Percentiles rank a stretch among this genome's conserved stretches.
These are phyloP conservation scores for Toxonevra muliebris DNA, from an alignment of 2,888 invertebrate species.

Conservation along the genomic window DNA sequence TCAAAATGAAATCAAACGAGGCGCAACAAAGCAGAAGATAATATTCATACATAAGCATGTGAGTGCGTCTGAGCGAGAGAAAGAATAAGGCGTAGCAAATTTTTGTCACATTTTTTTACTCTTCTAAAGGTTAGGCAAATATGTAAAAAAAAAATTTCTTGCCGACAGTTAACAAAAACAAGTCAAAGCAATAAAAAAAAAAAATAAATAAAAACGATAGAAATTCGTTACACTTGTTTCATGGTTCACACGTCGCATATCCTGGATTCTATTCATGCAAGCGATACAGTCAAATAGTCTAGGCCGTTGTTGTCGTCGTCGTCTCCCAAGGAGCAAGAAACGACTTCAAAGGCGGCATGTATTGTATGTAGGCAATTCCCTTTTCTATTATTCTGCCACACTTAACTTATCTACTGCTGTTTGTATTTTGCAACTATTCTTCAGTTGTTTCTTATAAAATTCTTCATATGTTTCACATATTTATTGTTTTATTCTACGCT, in stretches of 20 bases:
- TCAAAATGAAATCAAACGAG: conserved; percentile 1
- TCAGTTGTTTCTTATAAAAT: not conserved
- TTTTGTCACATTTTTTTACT: conserved; percentile 55
- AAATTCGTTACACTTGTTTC: conserved; percentile 39
- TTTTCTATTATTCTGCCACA: conserved; percentile 2
- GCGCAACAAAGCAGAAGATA: not conserved
- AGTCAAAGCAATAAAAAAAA: not conserved
- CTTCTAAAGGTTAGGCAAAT: conserved; percentile 21
- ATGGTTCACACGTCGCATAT: conserved; percentile 35
- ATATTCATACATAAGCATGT: no score
- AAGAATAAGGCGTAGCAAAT: conserved; percentile 55
- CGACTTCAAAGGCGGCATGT: conserved; percentile 21
- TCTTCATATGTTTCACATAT: not conserved
- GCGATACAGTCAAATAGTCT: no score
- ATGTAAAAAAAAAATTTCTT: not conserved
- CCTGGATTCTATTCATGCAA: not conserved
- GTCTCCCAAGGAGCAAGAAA: no score
- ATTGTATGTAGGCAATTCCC: not conserved
- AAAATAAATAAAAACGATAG: conserved; percentile 8
- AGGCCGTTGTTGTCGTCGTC: no score
- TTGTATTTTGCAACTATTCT: not conserved
- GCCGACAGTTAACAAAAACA: not conserved
- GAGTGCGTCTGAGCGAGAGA: no score
- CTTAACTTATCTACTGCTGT: not conserved
- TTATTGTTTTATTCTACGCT: not conserved